Evolutionary conservation across 1,140 invertebrate species (phyloP).

Genomic region (Drosophila lacertosa): DNA sequence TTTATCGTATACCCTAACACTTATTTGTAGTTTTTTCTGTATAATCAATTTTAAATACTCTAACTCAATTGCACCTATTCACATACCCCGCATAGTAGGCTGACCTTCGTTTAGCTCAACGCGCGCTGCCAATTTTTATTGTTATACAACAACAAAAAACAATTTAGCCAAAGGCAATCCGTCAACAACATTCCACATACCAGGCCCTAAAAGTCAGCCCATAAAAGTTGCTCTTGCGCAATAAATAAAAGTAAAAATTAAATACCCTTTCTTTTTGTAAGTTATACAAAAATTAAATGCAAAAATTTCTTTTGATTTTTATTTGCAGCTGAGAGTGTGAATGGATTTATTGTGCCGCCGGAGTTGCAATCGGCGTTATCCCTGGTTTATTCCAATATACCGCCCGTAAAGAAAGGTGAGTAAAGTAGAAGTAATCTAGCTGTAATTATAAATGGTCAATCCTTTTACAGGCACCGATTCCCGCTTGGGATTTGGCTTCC

Average conservation of each 20-base stretch:
- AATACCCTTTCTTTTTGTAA: neutral
- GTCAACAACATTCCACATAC: conserved; percentile 10
- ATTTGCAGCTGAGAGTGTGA: conserved; percentile 51
- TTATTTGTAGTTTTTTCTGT: too few relatives aligned
- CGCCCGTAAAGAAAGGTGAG: conserved; percentile 92
- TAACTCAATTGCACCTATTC: neutral
- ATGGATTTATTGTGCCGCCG: conserved; percentile 88
- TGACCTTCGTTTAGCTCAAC: conserved; percentile 1
- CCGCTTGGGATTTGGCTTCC: conserved; percentile 90
- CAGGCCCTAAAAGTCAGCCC: conserved; percentile 15
- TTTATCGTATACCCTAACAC: too few relatives aligned
- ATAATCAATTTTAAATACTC: neutral
- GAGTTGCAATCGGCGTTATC: conserved; percentile 90
- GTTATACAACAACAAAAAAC: conserved; percentile 12
- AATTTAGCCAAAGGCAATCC: neutral
- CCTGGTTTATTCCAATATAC: conserved; percentile 91
- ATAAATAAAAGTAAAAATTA: conserved; percentile 3
- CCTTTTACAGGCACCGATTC: conserved; percentile 89
- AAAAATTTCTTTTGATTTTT: neutral
- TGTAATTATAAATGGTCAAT: too few relatives aligned
- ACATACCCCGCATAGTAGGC: neutral
- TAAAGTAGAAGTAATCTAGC: neutral
- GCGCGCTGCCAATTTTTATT: conserved; percentile 9
- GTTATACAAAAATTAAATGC: too few relatives aligned
- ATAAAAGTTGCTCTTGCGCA: conserved; percentile 25